Percentiles rank a stretch among this genome's conserved stretches.
These are phyloP conservation scores for Emydura subglobosa DNA, from an alignment of 2,113 vertebrate species.

Conservation along the genomic window DNA sequence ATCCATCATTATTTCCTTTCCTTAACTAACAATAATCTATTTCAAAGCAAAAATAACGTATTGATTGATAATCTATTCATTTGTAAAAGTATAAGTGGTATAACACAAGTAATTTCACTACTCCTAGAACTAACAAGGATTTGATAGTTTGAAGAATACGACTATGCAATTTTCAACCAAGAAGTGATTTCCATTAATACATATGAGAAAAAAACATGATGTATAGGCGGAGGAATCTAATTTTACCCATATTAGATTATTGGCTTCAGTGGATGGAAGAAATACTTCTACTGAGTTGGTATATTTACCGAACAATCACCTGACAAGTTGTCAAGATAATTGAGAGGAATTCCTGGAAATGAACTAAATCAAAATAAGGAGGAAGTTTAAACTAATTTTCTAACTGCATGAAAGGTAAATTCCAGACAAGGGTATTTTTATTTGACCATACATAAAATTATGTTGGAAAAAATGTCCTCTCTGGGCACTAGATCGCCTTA, in stretches of 20 bases:
- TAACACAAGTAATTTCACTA: background rate
- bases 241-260: background rate
- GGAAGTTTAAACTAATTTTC: conserved; percentile 6
- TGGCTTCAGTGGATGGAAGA: conserved; percentile 8
- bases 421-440: background rate
- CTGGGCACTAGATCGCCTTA: background rate
- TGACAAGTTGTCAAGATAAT: conserved; percentile 33
- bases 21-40: background rate
- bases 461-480: background rate
- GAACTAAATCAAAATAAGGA: background rate
- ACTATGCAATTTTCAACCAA: background rate
- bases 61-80: background rate
- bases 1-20: background rate
- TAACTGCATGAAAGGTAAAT: background rate
- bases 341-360: conserved; percentile 44
- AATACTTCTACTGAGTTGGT: background rate
- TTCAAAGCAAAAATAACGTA: background rate
- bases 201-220: background rate
- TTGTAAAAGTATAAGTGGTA: background rate
- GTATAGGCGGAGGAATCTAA: conserved; percentile 11
- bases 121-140: background rate
- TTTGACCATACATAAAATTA: background rate
- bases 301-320: conserved; percentile 28
- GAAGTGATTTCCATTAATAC: background rate
- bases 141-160: background rate